Evolutionary conservation across 2,113 vertebrate genomes (phyloP), one percentile per base, ranked within the genome.

Genomic region (Mesoclemmys tuberculata): DNA sequence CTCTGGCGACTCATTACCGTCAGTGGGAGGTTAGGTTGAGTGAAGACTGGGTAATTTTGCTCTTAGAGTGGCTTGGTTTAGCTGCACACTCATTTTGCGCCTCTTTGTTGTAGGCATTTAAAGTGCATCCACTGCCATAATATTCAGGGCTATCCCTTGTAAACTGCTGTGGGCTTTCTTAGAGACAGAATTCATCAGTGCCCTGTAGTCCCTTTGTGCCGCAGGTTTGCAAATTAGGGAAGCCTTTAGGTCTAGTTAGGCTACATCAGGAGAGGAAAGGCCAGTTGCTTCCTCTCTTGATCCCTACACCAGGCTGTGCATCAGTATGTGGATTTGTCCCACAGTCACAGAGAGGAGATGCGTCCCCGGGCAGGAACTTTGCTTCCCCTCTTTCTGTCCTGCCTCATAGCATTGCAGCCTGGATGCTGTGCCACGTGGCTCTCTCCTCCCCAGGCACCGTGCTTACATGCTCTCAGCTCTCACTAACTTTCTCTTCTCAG

Each of bases 161-260:
- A 77, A 77, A 77, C 41, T 46, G 41, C 74, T 6, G 41, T 27
- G 44, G 46, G 26, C 74, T 77, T 77, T 38, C 64, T 71, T 46
- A 16, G 44, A 13, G 27, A 12, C 22, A 29, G 41, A 77, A 77
- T 38, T 27, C n/a, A 38, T 9, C 35, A 4, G 9, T 38, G 9
- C 35, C 8, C 19, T 2, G 2, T 46, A 29, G 24, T 41, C 41
- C 24, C 22, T 77, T 46, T 12, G 11, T 46, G 74, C 74, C 27
- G 41, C 41, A 18, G 14, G 58, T 3, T 18, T 31, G 31, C 85
- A 61, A 11, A 80, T 35, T 84, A 4, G 1, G 58, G 75, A 13
- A 31, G 29, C 0, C 0, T 8, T 2, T 0, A 22, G 46, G 38
- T 31, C 35, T n/a, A 0, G 84, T 41, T 81, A 3, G 0, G 0